phyloP scores from a whole-genome alignment of 2,888 invertebrate species.

The Polydrusus cervinus region DNA sequence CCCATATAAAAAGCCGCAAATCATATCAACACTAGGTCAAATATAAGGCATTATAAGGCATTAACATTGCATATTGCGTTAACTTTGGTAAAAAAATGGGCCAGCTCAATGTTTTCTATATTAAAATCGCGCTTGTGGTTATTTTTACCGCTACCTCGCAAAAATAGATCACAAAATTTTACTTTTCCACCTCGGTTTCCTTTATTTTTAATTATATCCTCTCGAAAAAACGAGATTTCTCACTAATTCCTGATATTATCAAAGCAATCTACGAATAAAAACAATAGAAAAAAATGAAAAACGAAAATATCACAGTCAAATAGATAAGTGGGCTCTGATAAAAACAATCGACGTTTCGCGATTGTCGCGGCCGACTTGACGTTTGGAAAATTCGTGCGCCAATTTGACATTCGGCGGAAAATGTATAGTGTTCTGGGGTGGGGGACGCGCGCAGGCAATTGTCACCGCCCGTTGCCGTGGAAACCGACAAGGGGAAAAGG shows the following conservation, averaged over 20 bases:
- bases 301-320: constrained; percentile 52
- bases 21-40: constrained; percentile 35
- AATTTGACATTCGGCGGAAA: constrained; percentile 53
- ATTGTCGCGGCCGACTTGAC: constrained; percentile 54
- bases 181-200: constrained; percentile 41
- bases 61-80: constrained; percentile 45
- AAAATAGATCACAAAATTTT: constrained; percentile 53
- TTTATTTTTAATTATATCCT: constrained; percentile 41
- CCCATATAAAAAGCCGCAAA: constrained; percentile 41
- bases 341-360: constrained; percentile 51
- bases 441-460: constrained; percentile 53
- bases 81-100: constrained; percentile 43
- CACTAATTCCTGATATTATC: constrained; percentile 15
- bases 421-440: constrained; percentile 46
- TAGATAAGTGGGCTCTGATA: constrained; percentile 52
- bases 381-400: constrained; percentile 53
- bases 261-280: constrained; percentile 16
- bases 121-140: constrained; percentile 47
- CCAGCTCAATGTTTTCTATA: constrained; percentile 51
- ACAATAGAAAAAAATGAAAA: constrained; percentile 34
- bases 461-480: constrained; percentile 51
- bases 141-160: constrained; percentile 49
- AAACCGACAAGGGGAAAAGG: constrained; percentile 28
- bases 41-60: constrained; percentile 54
- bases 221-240: constrained; percentile 1